Evolutionary conservation across 1,140 invertebrate species (phyloP).

Genomic region (Bacillus rossius): DNA sequence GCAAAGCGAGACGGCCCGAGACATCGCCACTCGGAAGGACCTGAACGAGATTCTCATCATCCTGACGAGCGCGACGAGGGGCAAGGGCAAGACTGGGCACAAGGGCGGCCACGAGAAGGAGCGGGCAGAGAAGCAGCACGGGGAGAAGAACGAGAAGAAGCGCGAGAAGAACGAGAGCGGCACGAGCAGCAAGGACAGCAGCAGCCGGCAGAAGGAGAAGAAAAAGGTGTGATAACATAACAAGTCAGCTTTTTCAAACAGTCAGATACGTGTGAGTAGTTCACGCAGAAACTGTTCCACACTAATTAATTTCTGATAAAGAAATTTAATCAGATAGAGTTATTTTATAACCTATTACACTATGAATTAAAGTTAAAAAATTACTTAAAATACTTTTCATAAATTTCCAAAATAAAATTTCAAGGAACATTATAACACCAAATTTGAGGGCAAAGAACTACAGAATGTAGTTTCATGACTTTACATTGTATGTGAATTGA

Average conservation of each 20-base stretch:
- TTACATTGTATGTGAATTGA: no score
- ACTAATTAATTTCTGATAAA: no score
- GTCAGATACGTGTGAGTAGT: background rate
- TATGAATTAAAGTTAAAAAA: no score
- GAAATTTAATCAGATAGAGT: no score
- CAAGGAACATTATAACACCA: no score
- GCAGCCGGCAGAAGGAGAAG: conserved; percentile 28
- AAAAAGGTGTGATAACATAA: conserved; percentile 9
- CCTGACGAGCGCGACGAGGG: conserved; percentile 51
- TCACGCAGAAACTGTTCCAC: background rate
- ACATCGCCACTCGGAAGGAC: conserved; percentile 85
- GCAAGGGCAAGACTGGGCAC: conserved; percentile 25
- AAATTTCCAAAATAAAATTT: no score
- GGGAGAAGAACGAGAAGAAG: conserved; percentile 35
- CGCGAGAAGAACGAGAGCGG: conserved; percentile 39
- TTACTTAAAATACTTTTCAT: no score
- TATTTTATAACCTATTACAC: no score
- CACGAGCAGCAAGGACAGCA: conserved; percentile 43
- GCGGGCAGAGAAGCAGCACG: conserved; percentile 31
- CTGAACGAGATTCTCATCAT: conserved; percentile 75
- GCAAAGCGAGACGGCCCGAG: conserved; percentile 85
- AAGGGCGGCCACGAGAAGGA: conserved; percentile 39
- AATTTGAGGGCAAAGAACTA: no score
- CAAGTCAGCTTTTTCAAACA: background rate
- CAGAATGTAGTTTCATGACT: no score